A percentile compares a stretch with the other conserved stretches of the same genome.
Conservation (phyloP, 23 tunicate genomes). For the Styela clava region DNA sequence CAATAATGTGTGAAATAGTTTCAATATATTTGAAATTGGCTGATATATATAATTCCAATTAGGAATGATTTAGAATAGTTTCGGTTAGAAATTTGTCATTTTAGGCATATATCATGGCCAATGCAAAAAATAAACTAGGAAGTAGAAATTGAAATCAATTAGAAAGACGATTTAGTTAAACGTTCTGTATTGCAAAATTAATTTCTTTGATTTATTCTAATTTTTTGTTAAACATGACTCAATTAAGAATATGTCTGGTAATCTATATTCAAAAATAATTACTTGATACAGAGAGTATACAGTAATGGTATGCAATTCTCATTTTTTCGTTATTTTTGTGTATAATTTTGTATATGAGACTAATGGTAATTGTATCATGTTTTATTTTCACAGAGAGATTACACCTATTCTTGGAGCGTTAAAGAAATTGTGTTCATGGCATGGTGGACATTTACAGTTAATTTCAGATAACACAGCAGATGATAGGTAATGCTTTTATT, state of each 20-base stretch:
- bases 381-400: neutral
- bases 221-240: neutral
- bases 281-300: neutral
- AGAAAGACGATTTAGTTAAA: too few relatives aligned
- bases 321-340: too few relatives aligned
- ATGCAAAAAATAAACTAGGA: too few relatives aligned
- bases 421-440: constrained; percentile 60
- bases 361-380: neutral
- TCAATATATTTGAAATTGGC: neutral
- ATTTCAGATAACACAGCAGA: neutral
- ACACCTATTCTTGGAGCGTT: constrained; percentile 45
- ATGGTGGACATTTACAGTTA: constrained; percentile 20
- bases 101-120: neutral
- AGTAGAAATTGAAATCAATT: too few relatives aligned
- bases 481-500: too few relatives aligned
- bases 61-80: neutral
- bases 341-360: too few relatives aligned
- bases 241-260: neutral
- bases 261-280: neutral
- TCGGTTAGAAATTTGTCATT: neutral
- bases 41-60: neutral
- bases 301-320: too few relatives aligned
- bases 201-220: too few relatives aligned
- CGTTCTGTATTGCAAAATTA: too few relatives aligned
- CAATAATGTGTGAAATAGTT: neutral